Evolutionary conservation across 1,140 invertebrate genomes (phyloP), one percentile per base, ranked within the genome.

Genomic region (Physella acuta): DNA sequence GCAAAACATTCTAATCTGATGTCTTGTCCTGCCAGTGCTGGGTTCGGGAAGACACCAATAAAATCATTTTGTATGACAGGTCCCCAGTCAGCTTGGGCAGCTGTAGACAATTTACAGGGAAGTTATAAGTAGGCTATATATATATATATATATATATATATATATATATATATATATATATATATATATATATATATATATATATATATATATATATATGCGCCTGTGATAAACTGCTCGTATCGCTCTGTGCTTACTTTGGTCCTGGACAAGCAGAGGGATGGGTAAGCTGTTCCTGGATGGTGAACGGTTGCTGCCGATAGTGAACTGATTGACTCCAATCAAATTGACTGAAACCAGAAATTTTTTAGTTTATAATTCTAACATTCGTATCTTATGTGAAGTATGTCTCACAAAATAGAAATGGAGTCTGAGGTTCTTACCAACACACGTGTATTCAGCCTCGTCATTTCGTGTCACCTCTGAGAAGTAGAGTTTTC

Each of bases 1-100:
- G 94, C 94, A 73, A 98, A 89, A 86, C 95, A 98, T 86, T 98
- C 95, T 49, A 98, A 84, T 73, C 93, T 87, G 24, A 97, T 93
- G 85, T 94, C 91, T 75, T 94, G 89, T 0, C 94, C 95, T 51
- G 92, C 93, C 72, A 93, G 86, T 2, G 94, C 94, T n/a, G 93
- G 92, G 84, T 95, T 93, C 0, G 95, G 95, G 75, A 96, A 97
- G 2, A 91, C 91, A 87, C 96, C 97, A 0, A 95, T 95, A 79
- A 98, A 98, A 79, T 94, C 94, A 81, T 95, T 95, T 14, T 94
- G 91, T 80, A 97, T 82, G 5, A 67, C 37, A 0, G 80, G 80
- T 3, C 79, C 79, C 77, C 77, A 80, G 39, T 79, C 75, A 1
- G 73, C 68, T 34, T 72, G 72, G 14, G 79, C 67, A 8, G 63